A percentile compares a stretch with the other conserved stretches of the same genome.
Evolutionary conservation across 1,140 invertebrate species (phyloP).

Genomic region (Parapsyche elsis): DNA sequence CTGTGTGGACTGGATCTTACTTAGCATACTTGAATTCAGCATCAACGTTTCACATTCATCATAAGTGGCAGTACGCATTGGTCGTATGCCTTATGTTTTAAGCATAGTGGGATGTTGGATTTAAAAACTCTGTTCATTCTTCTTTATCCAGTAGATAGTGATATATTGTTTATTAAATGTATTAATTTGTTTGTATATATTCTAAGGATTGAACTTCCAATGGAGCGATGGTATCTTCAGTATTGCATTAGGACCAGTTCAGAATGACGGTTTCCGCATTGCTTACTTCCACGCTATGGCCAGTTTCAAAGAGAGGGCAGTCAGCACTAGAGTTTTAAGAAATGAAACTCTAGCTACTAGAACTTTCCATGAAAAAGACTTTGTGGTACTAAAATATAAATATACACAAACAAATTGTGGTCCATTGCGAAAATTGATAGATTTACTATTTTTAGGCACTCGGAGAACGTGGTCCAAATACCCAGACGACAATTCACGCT

Average conservation of each 20-base stretch:
- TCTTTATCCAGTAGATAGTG: too few species aligned
- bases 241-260: conserved; percentile 69
- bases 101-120: too few species aligned
- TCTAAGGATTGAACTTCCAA: conserved; percentile 71
- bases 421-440: neutral
- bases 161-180: neutral
- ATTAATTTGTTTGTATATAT: neutral
- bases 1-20: too few species aligned
- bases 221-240: conserved; percentile 82
- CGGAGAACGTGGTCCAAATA: conserved; percentile 70
- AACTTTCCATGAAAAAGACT: conserved; percentile 70
- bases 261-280: conserved; percentile 67
- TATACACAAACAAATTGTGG: neutral
- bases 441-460: conserved; percentile 62
- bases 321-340: conserved; percentile 74
- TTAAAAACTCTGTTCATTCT: too few species aligned
- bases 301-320: conserved; percentile 73
- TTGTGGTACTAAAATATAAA: conserved; percentile 52
- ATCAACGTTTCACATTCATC: too few species aligned
- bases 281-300: conserved; percentile 79
- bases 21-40: too few species aligned
- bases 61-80: too few species aligned
- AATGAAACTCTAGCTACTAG: conserved; percentile 69
- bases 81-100: too few species aligned
- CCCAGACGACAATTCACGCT: conserved; percentile 73